A percentile compares a stretch with the other conserved stretches of the same genome.
Evolutionary conservation across 2,797 vertebrate species (phyloP).

Genomic region (Scarus forsteni): DNA sequence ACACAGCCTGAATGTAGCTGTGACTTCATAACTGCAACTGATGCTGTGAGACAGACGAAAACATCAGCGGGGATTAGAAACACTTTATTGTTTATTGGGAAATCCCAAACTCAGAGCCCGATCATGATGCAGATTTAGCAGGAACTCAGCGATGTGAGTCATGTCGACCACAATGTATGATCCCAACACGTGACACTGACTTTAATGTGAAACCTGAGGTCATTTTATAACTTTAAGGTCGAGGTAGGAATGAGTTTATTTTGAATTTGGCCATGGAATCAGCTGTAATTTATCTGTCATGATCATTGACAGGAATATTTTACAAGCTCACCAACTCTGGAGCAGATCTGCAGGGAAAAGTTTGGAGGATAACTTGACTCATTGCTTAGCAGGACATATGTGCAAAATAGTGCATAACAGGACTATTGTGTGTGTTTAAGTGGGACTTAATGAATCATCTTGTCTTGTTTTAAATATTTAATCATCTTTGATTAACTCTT

Average conservation of each 20-base stretch:
- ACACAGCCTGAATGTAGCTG: slow-evolving; percentile 47
- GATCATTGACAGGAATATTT: not conserved
- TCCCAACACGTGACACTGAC: slow-evolving; percentile 35
- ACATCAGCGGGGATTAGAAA: slow-evolving; percentile 53
- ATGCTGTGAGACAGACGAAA: slow-evolving; percentile 34
- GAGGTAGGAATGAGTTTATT: not conserved
- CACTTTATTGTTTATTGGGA: slow-evolving; percentile 48
- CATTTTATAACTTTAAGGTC: not conserved
- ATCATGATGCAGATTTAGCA: slow-evolving; percentile 40
- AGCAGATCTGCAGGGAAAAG: not conserved
- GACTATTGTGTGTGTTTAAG: not conserved
- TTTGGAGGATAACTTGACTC: not conserved
- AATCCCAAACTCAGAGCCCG: slow-evolving; percentile 35
- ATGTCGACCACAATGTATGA: slow-evolving; percentile 28
- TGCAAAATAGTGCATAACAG: not conserved
- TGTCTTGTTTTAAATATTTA: too few relatives aligned
- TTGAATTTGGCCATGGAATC: not conserved
- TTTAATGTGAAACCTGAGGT: slow-evolving; percentile 13
- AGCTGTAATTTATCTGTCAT: not conserved
- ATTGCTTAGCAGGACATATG: not conserved
- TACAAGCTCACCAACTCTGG: not conserved
- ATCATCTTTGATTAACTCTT: too few relatives aligned
- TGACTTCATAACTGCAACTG: slow-evolving; percentile 75
- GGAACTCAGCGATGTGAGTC: slow-evolving; percentile 42
- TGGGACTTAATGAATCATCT: too few relatives aligned